Evolutionary conservation across 2,888 invertebrate genomes (phyloP).

Genomic region (Leucophenga maculata): DNA sequence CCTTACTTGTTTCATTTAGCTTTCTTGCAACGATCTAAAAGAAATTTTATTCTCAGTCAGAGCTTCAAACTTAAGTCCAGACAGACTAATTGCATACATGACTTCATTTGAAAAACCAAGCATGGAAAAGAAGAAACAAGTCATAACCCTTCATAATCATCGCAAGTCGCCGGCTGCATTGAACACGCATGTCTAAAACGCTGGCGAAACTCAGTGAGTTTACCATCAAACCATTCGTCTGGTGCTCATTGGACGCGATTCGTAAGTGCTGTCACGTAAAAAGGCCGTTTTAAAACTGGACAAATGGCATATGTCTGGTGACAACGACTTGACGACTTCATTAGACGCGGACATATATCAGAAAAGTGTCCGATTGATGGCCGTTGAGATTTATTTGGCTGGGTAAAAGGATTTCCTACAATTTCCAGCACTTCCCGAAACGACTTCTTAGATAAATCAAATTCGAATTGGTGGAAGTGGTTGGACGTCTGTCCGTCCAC

Average conservation of each 20-base stretch:
- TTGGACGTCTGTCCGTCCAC: conserved; percentile 24
- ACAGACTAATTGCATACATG: neutral
- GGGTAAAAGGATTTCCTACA: conserved; percentile 59
- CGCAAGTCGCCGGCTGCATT: too few species aligned
- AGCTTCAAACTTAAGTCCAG: neutral
- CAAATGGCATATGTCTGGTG: conserved; percentile 59
- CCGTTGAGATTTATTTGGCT: conserved; percentile 55
- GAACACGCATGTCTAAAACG: too few species aligned
- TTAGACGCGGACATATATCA: conserved; percentile 60
- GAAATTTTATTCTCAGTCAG: neutral
- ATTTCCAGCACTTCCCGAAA: conserved; percentile 49
- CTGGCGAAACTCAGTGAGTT: too few species aligned
- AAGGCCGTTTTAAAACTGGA: conserved; percentile 52
- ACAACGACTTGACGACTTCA: conserved; percentile 63
- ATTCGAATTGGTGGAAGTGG: conserved; percentile 25
- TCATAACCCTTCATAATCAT: neutral
- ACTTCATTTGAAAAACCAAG: conserved; percentile 17
- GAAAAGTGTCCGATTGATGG: conserved; percentile 49
- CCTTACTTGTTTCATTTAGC: too few species aligned
- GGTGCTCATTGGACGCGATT: conserved; percentile 54
- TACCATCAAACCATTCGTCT: neutral
- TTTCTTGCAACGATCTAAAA: too few species aligned
- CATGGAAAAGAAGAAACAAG: neutral
- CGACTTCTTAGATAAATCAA: conserved; percentile 48
- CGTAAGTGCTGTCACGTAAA: conserved; percentile 69